Base-by-base conservation (phyloP, 2,888 invertebrate species). In the Eupithecia subfuscata region DNA sequence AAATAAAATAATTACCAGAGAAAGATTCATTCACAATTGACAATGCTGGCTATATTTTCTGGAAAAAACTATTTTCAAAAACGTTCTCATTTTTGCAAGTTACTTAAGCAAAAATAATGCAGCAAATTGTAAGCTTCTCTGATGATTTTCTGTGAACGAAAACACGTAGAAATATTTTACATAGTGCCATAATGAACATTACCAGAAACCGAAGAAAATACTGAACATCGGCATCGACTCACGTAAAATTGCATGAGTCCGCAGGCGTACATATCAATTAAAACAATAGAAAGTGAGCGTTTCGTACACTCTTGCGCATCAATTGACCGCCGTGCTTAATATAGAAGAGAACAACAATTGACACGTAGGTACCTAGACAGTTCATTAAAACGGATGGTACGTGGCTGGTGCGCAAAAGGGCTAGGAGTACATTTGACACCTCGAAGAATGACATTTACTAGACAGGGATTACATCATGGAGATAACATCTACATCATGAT, bases 201-300 rank as follows among this genome's bases (percentile, higher is more conserved):
- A 65, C 6, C n/a, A 37, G 34, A 37, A 65, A 37, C n/a, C 65
- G 9, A 40, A 68, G 22, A 43, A 68, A 91, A 90, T 90, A 88
- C 90, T 87, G 65, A 30, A n/a, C 60, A 60, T 89, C 86, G 88
- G 88, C 92, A 93, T 90, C 85, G 87, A 85, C 86, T 89, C 95
- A 95, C 95, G 95, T 95, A 94, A 92, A 94, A 92, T 95, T 95
- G 95, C 95, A 94, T 94, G 95, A 84, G 89, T 82, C 75, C 80
- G 82, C 73, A 70, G 82, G 82, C 89, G 89, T 90, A 92, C 94
- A 93, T 94, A 92, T 93, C 92, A 94, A 94, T 94, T 93, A 94
- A 94, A 92, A 91, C 86, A 90, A 89, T 94, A 94, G 94, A 94
- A 94, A 95, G 94, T 90, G 90, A 92, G 86, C 90, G 91, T 86